A percentile compares a stretch with the other conserved stretches of the same genome.
Evolutionary conservation across 2,888 invertebrate genomes (phyloP).

Genomic region (Sympetrum striolatum): DNA sequence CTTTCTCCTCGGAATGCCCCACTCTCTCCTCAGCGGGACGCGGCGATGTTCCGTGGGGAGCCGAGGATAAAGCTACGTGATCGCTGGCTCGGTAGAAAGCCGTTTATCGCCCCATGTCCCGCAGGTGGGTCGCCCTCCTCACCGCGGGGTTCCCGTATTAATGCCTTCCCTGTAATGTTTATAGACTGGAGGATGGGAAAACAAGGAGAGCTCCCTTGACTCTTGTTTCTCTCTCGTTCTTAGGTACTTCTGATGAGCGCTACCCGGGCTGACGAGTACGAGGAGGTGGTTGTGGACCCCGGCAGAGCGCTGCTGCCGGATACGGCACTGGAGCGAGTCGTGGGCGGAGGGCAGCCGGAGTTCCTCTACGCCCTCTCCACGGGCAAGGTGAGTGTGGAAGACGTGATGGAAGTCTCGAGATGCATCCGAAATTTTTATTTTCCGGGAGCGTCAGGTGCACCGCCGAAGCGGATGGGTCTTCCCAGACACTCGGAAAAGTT

Average conservation of each 20-base stretch:
- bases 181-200: background rate
- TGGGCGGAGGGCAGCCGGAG: conserved; percentile 74
- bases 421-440: no score
- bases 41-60: background rate
- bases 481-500: no score
- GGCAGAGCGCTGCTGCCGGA: conserved; percentile 81
- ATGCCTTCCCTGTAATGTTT: background rate
- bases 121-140: background rate
- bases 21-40: background rate
- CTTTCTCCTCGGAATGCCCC: background rate
- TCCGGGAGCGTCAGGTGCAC: no score
- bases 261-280: conserved; percentile 79
- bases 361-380: conserved; percentile 85
- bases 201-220: background rate
- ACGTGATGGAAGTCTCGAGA: no score
- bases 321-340: conserved; percentile 70
- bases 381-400: conserved; percentile 65
- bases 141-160: background rate
- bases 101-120: background rate
- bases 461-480: no score
- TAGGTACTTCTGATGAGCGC: conserved; percentile 74
- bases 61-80: background rate
- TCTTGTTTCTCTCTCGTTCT: conserved; percentile 50
- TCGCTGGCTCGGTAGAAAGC: background rate
- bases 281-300: conserved; percentile 81